Evolutionary conservation across 2,113 vertebrate species (phyloP).

Genomic region (Ciconia boyciana): DNA sequence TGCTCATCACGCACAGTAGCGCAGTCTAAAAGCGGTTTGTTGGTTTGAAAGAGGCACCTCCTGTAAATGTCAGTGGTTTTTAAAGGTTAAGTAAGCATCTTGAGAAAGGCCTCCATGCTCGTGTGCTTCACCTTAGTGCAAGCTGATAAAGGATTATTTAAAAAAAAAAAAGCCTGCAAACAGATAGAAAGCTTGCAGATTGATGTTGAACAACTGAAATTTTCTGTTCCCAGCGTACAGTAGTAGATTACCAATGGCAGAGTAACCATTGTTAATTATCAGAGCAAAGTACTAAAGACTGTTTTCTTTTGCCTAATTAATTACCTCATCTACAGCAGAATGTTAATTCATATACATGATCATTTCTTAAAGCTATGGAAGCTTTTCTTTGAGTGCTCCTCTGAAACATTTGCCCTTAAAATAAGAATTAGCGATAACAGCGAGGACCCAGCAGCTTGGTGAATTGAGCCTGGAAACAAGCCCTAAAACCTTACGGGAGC

Average conservation of each 20-base stretch:
- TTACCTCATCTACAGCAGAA: conserved; percentile 54
- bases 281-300: conserved; percentile 63
- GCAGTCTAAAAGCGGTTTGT: not conserved
- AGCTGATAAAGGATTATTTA: conserved; percentile 67
- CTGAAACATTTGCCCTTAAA: conserved; percentile 2
- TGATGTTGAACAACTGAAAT: conserved; percentile 50
- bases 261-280: conserved; percentile 64
- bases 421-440: not conserved
- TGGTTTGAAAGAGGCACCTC: conserved; percentile 40
- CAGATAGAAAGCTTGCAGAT: conserved; percentile 60
- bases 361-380: conserved; percentile 46
- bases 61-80: conserved; percentile 58
- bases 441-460: not conserved
- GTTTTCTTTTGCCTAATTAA: conserved; percentile 73
- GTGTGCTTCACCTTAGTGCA: conserved; percentile 36
- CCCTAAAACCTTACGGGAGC: not conserved
- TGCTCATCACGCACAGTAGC: not conserved
- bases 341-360: conserved; percentile 54
- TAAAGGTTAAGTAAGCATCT: conserved; percentile 74
- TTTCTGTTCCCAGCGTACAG: conserved; percentile 27
- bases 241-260: conserved; percentile 62
- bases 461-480: not conserved
- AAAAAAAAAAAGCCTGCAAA: conserved; percentile 15
- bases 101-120: conserved; percentile 57
- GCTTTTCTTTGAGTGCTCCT: not conserved